phyloP scores from a whole-genome alignment of 2,888 invertebrate species.

The Drosophila picticornis region DNA sequence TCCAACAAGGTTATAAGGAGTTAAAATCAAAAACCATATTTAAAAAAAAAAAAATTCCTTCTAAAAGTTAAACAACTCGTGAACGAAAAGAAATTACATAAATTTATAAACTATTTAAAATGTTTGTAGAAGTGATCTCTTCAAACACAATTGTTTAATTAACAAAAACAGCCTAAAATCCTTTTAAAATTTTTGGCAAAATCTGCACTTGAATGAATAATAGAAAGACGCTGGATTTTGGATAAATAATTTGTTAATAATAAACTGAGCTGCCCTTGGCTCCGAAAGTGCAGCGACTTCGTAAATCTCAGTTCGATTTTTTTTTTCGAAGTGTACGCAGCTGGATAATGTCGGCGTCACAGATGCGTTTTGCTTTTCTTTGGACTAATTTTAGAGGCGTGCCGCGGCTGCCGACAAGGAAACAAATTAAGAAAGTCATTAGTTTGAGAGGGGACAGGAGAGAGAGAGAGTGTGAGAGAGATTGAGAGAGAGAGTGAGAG shows the following conservation, averaged over 20 bases:
- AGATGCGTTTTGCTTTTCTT: slow-evolving; percentile 12
- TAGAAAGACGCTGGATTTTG: not conserved
- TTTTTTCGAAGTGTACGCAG: slow-evolving; percentile 20
- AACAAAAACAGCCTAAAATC: accelerated
- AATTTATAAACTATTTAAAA: too few relatives aligned
- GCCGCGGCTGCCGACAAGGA: slow-evolving; percentile 44
- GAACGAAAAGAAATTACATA: too few relatives aligned
- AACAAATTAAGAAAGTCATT: slow-evolving; percentile 64
- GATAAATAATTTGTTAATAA: not conserved
- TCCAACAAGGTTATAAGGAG: not conserved
- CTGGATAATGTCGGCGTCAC: slow-evolving; percentile 42
- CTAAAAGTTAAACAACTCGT: not conserved
- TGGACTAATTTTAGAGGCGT: slow-evolving; percentile 54
- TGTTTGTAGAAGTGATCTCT: not conserved
- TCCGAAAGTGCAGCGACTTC: too few relatives aligned
- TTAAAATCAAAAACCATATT: too few relatives aligned
- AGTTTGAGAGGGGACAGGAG: not conserved
- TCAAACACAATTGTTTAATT: too few relatives aligned
- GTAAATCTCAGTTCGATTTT: not conserved
- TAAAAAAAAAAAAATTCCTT: too few relatives aligned
- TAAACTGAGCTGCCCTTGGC: not conserved
- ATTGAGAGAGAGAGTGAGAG: not conserved
- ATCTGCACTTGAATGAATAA: not conserved
- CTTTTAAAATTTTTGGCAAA: not conserved
- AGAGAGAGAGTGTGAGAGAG: not conserved